Base-by-base conservation (phyloP, 2,888 invertebrate species). In the Cactoblastis cactorum region DNA sequence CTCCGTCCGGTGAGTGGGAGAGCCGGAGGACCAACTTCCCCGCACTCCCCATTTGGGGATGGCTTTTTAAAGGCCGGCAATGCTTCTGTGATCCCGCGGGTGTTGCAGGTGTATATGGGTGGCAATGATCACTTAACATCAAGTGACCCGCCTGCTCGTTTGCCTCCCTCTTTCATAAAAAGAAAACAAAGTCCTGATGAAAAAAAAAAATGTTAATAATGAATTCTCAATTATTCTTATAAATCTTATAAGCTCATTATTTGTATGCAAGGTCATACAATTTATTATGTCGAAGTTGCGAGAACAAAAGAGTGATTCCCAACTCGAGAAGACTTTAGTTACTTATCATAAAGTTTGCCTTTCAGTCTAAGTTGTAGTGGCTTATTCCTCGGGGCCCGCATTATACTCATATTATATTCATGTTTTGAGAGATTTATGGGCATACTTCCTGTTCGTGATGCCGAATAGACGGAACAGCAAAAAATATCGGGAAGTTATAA, bases 311-410 rank as follows among this genome's bases (percentile, higher is more conserved):
- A 43, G 28, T 43, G 43, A 43, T 17, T 43, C 32, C 15, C 17
- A 43, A 43, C 17, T 28, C 14, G 14, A n/a, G 43, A 28, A 14
- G 43, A 28, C 43, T 43, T 43, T 43, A 43, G 43, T 43, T 43
- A n/a, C n/a, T n/a, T n/a, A 43, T 43, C 28, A 32, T 43, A 32
- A 43, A 43, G 43, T 43, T 43, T 11, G 43, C 17, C 43, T 43
- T 28, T 43, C 28, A 24, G 24, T 3, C 28, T 28, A 15, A 28
- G 43, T 43, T 43, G 28, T 43, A 28, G 43, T 43, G 28, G 43
- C 28, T 17, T 43, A 28, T 32, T 43, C 28, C 43, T 24, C 11
- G 11, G 15, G 28, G 15, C 11, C 15, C 28, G 28, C 17, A 28
- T 43, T 43, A 28, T 43, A 28, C 43, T 43, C 43, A 28, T 43